Evolutionary conservation across 2,113 vertebrate genomes (phyloP).

Genomic region (Pygoscelis adeliae): DNA sequence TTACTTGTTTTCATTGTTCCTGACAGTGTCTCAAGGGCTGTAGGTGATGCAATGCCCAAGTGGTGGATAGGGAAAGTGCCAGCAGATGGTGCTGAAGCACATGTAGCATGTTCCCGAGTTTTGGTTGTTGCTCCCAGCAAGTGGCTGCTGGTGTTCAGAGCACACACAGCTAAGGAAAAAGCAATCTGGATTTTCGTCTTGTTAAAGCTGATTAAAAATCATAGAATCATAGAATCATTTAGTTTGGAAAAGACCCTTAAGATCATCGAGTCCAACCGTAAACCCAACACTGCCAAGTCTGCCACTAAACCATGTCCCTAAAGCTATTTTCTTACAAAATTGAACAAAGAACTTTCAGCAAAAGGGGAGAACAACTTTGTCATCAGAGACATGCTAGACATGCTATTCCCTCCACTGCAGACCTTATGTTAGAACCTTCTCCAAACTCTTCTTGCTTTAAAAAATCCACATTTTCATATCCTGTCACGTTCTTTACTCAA

Average conservation of each 20-base stretch:
- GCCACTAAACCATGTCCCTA: neutral
- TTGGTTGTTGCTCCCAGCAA: neutral
- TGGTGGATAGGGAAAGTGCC: neutral
- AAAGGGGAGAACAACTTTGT: neutral
- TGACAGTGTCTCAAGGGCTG: neutral
- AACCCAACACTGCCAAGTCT: neutral
- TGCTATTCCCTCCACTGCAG: neutral
- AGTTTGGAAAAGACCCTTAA: neutral
- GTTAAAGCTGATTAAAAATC: neutral
- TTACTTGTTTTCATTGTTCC: neutral
- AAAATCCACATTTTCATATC: neutral
- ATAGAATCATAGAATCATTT: neutral
- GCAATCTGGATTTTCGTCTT: neutral
- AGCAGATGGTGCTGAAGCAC: slow-evolving; percentile 54
- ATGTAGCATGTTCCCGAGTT: neutral
- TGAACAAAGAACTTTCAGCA: neutral
- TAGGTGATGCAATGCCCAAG: neutral
- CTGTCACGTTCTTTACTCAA: neutral
- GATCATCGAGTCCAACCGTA: neutral
- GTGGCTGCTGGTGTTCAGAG: neutral
- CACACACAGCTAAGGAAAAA: neutral
- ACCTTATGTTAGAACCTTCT: neutral
- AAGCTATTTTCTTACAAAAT: neutral
- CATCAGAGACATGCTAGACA: neutral
- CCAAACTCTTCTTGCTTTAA: neutral